Conservation (phyloP, 92 coral and sea anemone species). For the Bergia sp. region DNA sequence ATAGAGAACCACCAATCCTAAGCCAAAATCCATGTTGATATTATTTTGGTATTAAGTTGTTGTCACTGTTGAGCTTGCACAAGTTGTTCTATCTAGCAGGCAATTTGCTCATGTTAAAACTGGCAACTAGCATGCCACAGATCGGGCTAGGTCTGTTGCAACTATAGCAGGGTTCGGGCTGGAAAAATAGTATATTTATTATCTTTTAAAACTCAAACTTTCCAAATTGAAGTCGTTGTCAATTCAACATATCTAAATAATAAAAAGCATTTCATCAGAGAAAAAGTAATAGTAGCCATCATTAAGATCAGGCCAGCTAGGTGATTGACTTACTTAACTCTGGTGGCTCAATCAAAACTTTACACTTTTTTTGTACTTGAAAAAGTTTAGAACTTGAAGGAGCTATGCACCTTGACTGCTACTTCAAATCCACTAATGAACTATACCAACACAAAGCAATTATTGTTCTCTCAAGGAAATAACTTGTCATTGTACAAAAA, state of each 20-base stretch:
- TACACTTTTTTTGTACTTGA: not conserved
- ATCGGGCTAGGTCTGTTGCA: too few relatives aligned
- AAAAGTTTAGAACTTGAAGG: constrained; percentile 5
- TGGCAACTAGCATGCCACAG: not conserved
- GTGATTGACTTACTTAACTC: constrained; percentile 3
- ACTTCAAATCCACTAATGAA: not conserved
- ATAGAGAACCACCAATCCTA: constrained; percentile 34
- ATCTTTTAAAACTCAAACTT: constrained; percentile 14
- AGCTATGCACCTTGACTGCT: constrained; percentile 5
- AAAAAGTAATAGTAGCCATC: constrained; percentile 9
- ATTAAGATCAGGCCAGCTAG: constrained; percentile 6
- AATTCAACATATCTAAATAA: not conserved
- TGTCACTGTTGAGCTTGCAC: too few relatives aligned
- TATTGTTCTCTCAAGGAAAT: constrained; percentile 12
- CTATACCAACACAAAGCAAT: not conserved
- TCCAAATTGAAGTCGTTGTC: not conserved
- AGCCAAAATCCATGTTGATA: not conserved
- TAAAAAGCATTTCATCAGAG: not conserved
- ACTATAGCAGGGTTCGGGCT: too few relatives aligned
- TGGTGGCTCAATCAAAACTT: constrained; percentile 14
- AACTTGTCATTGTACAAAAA: not conserved
- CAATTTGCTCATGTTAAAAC: not conserved
- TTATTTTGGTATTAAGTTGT: not conserved
- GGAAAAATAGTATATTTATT: too few relatives aligned
- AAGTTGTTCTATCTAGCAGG: constrained; percentile 2